Base-by-base conservation (phyloP, 1,140 invertebrate genomes). In the Ruditapes philippinarum region DNA sequence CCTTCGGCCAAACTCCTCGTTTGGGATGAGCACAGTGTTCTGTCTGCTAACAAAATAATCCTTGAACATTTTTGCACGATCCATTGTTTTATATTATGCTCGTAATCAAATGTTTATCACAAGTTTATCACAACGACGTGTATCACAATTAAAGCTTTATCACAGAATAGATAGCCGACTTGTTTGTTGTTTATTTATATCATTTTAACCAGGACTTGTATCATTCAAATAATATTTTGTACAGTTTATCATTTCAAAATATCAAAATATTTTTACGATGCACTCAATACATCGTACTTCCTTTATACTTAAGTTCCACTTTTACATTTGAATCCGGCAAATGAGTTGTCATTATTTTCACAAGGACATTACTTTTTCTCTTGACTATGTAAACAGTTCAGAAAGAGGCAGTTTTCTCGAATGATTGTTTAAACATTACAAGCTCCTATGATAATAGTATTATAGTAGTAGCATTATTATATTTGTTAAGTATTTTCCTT, bases 21-120 rank as follows among this genome's bases (percentile, higher is more conserved):
- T 93, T n/a, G 92, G 92, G 78, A 94, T 89, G 86, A 94, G 91
- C 83, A 94, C 74, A 83, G 89, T 87, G 76, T 91, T 93, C 70
- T 94, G 92, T 89, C 91, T 91, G 80, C 93, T 94, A 40, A 92
- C 60, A 89, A 93, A 93, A 87, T 94, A 94, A 88, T 94, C 93
- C 73, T 89, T 91, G 36, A 91, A 92, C 33, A 94, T 84, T 91
- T 94, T 94, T 25, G 89, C 90, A 31, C 88, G 74, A 92, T 94
- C 93, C 93, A 94, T 93, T 49, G 38, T 88, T 88, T 36, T n/a
- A n/a, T n/a, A n/a, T 45, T 40, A 73, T 14, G 36, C 14, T 38
- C 33, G 0, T 2, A 28, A 36, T 49, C 40, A 74, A 25, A 19
- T 25, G 28, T n/a, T 54, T 81, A 49, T 70, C 76, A 80, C 76